A percentile compares a stretch with the other conserved stretches of the same genome.
These are phyloP conservation scores for Rhopalosiphum padi DNA, from an alignment of 1,140 invertebrate species.

Conservation along the genomic window DNA sequence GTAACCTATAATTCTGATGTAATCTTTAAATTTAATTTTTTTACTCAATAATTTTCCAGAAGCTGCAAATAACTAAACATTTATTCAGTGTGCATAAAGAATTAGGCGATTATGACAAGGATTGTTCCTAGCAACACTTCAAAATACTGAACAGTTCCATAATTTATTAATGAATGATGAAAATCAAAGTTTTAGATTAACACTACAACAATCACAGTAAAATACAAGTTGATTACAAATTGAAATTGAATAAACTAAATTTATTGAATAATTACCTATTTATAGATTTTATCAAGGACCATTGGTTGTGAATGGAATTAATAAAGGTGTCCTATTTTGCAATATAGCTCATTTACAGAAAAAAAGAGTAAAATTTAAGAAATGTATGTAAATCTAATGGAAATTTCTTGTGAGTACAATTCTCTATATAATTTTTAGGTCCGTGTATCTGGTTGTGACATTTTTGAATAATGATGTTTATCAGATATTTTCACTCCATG, in stretches of 20 bases:
- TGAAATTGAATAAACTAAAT: too few species aligned
- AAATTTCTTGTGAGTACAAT: not conserved
- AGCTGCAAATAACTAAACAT: not conserved
- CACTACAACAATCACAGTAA: not conserved
- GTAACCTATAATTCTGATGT: not conserved
- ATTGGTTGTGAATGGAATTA: too few species aligned
- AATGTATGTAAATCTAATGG: too few species aligned
- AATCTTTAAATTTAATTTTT: not conserved
- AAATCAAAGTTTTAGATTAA: not conserved
- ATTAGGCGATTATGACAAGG: not conserved
- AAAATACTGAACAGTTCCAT: not conserved
- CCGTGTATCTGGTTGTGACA: not conserved
- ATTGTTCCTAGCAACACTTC: not conserved
- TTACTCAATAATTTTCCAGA: not conserved
- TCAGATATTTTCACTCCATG: not conserved
- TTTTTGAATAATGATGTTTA: not conserved
- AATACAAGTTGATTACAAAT: not conserved
- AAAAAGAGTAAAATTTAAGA: too few species aligned
- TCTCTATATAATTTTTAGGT: not conserved
- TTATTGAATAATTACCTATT: too few species aligned
- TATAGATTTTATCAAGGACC: too few species aligned
- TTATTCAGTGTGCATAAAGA: not conserved
- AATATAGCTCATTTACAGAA: too few species aligned
- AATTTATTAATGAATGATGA: not conserved
- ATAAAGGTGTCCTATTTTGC: too few species aligned